Conservation (phyloP, 2,797 vertebrate genomes). For the Falco novaeseelandiae region DNA sequence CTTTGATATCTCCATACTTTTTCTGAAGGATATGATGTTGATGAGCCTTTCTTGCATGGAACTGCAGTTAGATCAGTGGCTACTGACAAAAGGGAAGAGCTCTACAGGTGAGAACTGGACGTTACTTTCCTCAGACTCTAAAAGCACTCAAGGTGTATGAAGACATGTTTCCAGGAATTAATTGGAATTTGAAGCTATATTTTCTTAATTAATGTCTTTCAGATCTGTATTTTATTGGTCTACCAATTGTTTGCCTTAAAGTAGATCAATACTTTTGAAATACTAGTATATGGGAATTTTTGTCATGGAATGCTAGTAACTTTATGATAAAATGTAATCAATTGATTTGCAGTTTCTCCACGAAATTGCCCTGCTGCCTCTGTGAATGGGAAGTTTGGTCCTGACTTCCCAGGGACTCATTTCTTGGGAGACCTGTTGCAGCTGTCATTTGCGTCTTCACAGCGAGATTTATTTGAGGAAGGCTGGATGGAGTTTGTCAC, state of each 20-base stretch:
- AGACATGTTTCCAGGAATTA: neutral
- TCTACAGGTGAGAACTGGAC: conserved; percentile 78
- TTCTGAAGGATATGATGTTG: conserved; percentile 89
- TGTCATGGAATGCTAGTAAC: neutral
- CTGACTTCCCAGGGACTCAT: conserved; percentile 87
- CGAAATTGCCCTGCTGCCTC: conserved; percentile 62
- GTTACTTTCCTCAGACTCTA: neutral
- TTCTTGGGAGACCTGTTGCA: conserved; percentile 91
- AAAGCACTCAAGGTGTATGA: neutral
- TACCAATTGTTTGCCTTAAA: neutral
- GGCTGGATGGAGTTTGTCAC: conserved; percentile 90
- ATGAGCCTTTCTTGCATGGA: conserved; percentile 97
- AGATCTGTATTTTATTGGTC: neutral
- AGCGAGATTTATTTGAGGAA: conserved; percentile 90
- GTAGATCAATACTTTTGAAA: neutral
- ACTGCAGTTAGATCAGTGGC: conserved; percentile 93
- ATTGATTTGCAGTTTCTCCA: conserved; percentile 57
- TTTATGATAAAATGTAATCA: neutral
- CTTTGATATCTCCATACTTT: neutral
- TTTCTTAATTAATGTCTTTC: neutral
- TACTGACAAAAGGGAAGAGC: conserved; percentile 88
- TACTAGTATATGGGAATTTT: neutral
- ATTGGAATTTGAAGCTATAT: neutral
- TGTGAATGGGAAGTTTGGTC: conserved; percentile 78
- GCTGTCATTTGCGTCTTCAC: conserved; percentile 90